These are phyloP conservation scores for Zele albiditarsus DNA, from an alignment of 2,888 invertebrate species.

Conservation along the genomic window DNA sequence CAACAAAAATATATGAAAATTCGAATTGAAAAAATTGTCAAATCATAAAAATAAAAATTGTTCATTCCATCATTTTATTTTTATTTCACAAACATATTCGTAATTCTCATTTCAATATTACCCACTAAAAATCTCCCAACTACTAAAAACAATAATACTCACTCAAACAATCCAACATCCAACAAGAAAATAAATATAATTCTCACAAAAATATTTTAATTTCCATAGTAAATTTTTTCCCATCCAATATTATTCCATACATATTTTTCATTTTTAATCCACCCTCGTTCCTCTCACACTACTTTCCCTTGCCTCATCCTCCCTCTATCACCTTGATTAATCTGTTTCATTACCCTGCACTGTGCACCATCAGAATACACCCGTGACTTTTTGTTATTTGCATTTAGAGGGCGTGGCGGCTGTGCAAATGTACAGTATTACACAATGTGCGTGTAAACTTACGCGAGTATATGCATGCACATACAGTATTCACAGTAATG, in stretches of 20 bases:
- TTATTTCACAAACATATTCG: too few species aligned
- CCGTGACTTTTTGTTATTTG: slow-evolving; percentile 60
- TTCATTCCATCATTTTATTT: too few species aligned
- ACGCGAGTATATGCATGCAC: slow-evolving; percentile 28
- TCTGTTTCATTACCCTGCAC: slow-evolving; percentile 57
- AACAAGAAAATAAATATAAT: too few species aligned
- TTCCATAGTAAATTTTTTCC: background rate
- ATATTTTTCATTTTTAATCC: background rate
- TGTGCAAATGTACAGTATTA: slow-evolving; percentile 26
- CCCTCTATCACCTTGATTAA: slow-evolving; percentile 52
- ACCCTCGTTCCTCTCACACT: slow-evolving; percentile 18
- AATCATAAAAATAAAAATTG: too few species aligned
- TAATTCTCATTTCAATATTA: too few species aligned
- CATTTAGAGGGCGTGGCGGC: slow-evolving; percentile 52
- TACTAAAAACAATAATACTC: too few species aligned
- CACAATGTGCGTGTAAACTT: slow-evolving; percentile 36
- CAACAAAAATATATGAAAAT: too few species aligned
- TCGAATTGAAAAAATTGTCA: too few species aligned
- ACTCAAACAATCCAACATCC: background rate
- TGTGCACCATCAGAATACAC: slow-evolving; percentile 36
- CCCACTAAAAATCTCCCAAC: too few species aligned
- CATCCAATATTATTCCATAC: background rate
- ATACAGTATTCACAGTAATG: slow-evolving; percentile 7
- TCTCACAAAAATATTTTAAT: too few species aligned
- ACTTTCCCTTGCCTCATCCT: background rate